These are phyloP conservation scores for Euphonia xanthogaster DNA, from an alignment of 2,797 vertebrate genomes.

Conservation along the genomic window DNA sequence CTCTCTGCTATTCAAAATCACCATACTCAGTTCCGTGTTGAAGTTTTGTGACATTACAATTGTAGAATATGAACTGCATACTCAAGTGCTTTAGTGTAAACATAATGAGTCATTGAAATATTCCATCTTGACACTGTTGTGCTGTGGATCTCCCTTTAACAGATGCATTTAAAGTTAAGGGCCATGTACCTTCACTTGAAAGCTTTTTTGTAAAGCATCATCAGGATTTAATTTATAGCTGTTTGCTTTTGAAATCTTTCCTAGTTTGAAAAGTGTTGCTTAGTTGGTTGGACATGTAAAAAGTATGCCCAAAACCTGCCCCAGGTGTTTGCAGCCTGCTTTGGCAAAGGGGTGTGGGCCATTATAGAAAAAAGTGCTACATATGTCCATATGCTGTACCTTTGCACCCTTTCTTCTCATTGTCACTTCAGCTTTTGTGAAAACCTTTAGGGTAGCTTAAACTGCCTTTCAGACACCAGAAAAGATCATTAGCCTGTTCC, in stretches of 20 bases:
- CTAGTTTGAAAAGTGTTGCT: not conserved
- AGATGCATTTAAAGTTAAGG: not conserved
- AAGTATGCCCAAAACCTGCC: not conserved
- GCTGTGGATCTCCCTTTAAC: not conserved
- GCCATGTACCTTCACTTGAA: not conserved
- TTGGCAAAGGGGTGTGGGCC: not conserved
- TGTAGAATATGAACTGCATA: not conserved
- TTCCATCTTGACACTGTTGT: not conserved
- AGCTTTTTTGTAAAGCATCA: not conserved
- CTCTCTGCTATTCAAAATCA: not conserved
- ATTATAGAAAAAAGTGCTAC: not conserved
- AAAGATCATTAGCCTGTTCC: not conserved
- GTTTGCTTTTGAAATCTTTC: not conserved
- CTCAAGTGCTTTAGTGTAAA: not conserved
- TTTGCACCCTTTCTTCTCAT: not conserved
- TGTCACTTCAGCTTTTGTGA: not conserved
- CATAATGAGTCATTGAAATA: not conserved
- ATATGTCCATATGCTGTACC: not conserved
- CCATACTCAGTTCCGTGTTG: not conserved
- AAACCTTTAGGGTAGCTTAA: not conserved
- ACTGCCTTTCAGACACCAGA: not conserved
- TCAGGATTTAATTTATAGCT: not conserved
- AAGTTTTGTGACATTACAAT: not conserved
- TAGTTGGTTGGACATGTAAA: not conserved
- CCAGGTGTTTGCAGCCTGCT: not conserved